Evolutionary conservation across 2,888 invertebrate species (phyloP).

Genomic region (Dryadula phaetusa): DNA sequence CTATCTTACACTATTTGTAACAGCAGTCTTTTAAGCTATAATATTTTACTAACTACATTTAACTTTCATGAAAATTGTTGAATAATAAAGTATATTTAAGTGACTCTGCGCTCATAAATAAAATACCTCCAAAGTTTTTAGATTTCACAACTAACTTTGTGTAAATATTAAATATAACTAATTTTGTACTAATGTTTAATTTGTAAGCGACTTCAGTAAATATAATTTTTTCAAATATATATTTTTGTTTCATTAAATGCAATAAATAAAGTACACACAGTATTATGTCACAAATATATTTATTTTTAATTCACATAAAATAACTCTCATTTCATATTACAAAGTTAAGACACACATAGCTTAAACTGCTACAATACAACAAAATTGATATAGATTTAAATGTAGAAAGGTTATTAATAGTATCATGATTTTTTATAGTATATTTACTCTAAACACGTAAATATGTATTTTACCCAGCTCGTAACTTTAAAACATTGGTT

Average conservation of each 20-base stretch:
- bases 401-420: conserved; percentile 17
- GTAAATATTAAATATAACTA: background rate
- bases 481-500: background rate
- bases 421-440: conserved; percentile 22
- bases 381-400: conserved; percentile 31
- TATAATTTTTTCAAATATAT: background rate
- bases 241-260: background rate
- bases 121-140: conserved; percentile 9
- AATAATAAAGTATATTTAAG: too few relatives aligned
- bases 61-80: too few relatives aligned
- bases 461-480: conserved; percentile 24
- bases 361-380: conserved; percentile 36
- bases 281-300: conserved; percentile 33
- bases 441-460: conserved; percentile 30
- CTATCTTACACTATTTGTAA: too few relatives aligned
- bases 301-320: conserved; percentile 43
- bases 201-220: conserved; percentile 6
- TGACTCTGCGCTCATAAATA: background rate
- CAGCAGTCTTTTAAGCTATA: too few relatives aligned
- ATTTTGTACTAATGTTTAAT: conserved; percentile 21
- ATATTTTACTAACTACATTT: too few relatives aligned
- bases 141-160: background rate
- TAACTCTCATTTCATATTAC: conserved; percentile 38
- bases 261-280: background rate
- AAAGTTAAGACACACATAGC: conserved; percentile 37